Base-by-base conservation (phyloP, 2,888 invertebrate genomes). In the Drosophila percnosoma region DNA sequence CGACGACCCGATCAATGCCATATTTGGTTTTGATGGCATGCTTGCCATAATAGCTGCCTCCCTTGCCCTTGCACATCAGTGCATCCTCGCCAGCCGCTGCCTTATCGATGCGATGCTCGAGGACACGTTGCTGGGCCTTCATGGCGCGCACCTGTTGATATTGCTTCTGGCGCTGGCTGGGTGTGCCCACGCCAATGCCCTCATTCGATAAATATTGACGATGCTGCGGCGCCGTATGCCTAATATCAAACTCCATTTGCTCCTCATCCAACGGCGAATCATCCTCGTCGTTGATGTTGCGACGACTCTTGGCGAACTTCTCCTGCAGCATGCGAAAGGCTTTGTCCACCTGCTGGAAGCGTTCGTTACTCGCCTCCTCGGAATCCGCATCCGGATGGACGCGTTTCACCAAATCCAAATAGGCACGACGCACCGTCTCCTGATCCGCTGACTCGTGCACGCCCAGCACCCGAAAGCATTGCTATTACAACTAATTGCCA, bases 191-290 rank as follows among this genome's bases (percentile, higher is more conserved):
- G 0, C 98, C 98, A 4, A 96, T 92, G 5, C 97, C 97, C 80
- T 96, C 97, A 85, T 95, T 96, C 77, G 94, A 96, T 29, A 98
- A 93, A 90, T 97, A 98, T 29, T 92, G 93, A 0, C 92, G 94
- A 91, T 98, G 98, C 92, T 98, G 98, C 0, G 98, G 98, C 18
- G 97, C 97, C 64, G 96, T 97, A 87, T 98, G 97, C 95, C 96
- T 93, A 55, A 96, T 96, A 91, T 96, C 95, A 88, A 94, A 95
- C 54, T 95, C 95, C 78, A 94, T 92, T 18, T 93, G 92, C 36
- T 93, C 93, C 36, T 93, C 92, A 42, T 13, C 92, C 42, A 4
- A 15, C 45, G 21, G 42, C 1, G 5, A 5, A 21, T 42, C 42
- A 21, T 93, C 93, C 33, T 94, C 93, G n/a, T 93, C 93, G 33